These are phyloP conservation scores for Cheilosia urbana DNA, from an alignment of 2,888 invertebrate genomes.

Conservation along the genomic window DNA sequence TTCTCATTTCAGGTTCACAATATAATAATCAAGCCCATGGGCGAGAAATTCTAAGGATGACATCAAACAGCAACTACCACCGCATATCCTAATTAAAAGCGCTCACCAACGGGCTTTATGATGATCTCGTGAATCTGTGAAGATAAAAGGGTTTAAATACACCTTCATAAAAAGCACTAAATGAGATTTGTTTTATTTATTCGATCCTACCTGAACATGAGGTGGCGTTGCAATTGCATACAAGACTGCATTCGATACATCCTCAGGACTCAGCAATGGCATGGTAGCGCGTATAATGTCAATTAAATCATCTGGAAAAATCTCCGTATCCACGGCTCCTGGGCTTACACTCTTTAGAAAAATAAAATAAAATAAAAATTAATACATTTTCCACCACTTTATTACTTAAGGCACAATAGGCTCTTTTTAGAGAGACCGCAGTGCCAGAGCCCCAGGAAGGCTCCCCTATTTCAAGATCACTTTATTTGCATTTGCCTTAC, in stretches of 20 bases:
- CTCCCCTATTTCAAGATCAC: too few relatives aligned
- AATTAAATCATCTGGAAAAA: constrained; percentile 81
- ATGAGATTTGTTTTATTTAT: background rate
- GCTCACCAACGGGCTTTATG: constrained; percentile 62
- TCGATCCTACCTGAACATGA: constrained; percentile 79
- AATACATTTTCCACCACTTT: too few relatives aligned
- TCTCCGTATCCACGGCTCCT: constrained; percentile 82
- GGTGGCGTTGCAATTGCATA: constrained; percentile 81
- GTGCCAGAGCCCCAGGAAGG: too few relatives aligned
- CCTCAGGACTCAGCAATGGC: constrained; percentile 80
- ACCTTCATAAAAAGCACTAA: background rate
- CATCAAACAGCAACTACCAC: background rate
- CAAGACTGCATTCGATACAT: constrained; percentile 82
- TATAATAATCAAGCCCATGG: constrained; percentile 81
- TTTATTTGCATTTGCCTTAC: constrained; percentile 14
- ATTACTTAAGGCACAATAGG: too few relatives aligned
- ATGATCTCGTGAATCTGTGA: constrained; percentile 57
- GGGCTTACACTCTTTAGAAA: constrained; percentile 80
- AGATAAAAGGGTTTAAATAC: constrained; percentile 14
- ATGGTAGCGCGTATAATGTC: constrained; percentile 80
- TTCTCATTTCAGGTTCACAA: constrained; percentile 79
- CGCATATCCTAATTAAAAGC: constrained; percentile 2
- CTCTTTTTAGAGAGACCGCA: too few relatives aligned
- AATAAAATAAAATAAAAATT: too few relatives aligned
- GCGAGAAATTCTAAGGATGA: constrained; percentile 80